phyloP scores from a whole-genome alignment of 92 coral and sea anemone genomes.

The Micromussa lordhowensis region DNA sequence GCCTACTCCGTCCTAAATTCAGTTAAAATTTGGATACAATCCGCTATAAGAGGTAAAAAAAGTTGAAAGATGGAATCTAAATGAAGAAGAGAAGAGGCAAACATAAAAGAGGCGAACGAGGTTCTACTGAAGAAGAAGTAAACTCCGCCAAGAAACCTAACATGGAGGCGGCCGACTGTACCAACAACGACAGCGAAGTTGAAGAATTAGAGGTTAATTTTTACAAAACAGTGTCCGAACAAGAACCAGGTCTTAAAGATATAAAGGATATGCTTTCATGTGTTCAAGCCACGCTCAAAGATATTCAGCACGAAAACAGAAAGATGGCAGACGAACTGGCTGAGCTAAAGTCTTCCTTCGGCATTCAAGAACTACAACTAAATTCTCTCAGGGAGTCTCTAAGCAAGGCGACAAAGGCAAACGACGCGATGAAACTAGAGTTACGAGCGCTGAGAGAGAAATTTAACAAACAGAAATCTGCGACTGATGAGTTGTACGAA shows the following conservation, averaged over 20 bases:
- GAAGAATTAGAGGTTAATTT: not conserved
- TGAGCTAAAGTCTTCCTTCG: conserved; percentile 10
- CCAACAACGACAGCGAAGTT: not conserved
- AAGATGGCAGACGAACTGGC: conserved; percentile 17
- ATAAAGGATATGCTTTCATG: conserved; percentile 16
- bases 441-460: not conserved
- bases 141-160: not conserved
- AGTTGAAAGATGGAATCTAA: not conserved
- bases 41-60: not conserved
- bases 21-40: not conserved
- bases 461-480: not conserved
- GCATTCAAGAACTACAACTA: conserved; percentile 2
- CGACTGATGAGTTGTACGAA: not conserved
- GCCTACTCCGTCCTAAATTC: conserved; percentile 10
- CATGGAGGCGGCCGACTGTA: not conserved
- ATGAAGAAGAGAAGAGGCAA: not conserved
- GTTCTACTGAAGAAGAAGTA: not conserved
- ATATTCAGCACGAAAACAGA: conserved; percentile 1
- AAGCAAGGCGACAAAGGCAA: not conserved
- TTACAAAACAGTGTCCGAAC: not conserved
- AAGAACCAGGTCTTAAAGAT: conserved; percentile 12
- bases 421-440: conserved; percentile 1
- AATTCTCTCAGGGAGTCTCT: not conserved
- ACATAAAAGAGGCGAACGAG: not conserved
- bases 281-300: conserved; percentile 6